These are phyloP conservation scores for Antheraea assamensis DNA, from an alignment of 2,888 invertebrate species.

Conservation along the genomic window DNA sequence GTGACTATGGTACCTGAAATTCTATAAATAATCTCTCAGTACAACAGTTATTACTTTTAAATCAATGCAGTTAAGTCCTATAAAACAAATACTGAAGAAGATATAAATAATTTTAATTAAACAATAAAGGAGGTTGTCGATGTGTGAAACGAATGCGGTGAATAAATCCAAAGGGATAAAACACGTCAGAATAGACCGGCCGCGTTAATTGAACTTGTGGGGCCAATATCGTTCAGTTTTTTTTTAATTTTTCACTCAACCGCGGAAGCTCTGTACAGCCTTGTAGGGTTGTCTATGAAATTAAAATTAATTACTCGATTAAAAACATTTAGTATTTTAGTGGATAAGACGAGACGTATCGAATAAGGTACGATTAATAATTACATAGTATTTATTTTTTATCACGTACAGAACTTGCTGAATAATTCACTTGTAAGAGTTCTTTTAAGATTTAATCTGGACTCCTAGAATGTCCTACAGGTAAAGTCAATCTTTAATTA, in stretches of 20 bases:
- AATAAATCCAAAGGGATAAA: conserved; percentile 62
- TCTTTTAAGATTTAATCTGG: too few species aligned
- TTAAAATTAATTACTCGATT: neutral
- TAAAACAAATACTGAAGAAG: neutral
- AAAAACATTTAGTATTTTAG: too few species aligned
- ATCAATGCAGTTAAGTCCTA: too few species aligned
- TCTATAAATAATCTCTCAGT: too few species aligned
- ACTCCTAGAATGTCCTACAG: too few species aligned
- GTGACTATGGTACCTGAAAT: too few species aligned
- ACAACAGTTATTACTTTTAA: too few species aligned
- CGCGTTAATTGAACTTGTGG: conserved; percentile 76
- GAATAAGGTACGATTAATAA: neutral
- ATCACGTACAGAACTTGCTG: neutral
- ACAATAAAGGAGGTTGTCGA: conserved; percentile 54
- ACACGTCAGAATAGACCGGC: conserved; percentile 57
- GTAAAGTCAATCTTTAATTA: too few species aligned
- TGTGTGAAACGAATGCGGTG: conserved; percentile 62
- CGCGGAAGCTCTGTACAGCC: conserved; percentile 44
- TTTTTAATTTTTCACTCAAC: conserved; percentile 73
- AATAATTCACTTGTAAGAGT: neutral
- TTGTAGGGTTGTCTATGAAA: conserved; percentile 48
- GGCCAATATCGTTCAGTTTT: conserved; percentile 65
- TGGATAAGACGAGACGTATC: too few species aligned
- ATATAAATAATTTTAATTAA: conserved; percentile 35
- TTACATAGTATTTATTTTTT: neutral